Evolutionary conservation across 2,888 invertebrate species (phyloP).

Genomic region (Sympetrum striolatum): DNA sequence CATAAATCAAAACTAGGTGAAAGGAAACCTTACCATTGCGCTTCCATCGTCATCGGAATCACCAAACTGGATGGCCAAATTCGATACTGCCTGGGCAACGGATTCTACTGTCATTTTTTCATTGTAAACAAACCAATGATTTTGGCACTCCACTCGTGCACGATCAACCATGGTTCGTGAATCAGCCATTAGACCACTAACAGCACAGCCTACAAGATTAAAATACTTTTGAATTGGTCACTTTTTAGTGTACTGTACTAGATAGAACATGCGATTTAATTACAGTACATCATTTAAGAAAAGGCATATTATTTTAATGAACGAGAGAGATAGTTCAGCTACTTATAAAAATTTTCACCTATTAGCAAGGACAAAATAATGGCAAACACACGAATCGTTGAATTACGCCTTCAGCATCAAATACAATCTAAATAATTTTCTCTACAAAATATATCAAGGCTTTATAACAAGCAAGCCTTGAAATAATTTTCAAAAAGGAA

Average conservation of each 20-base stretch:
- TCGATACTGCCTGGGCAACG: slow-evolving; percentile 97
- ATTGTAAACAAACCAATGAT: slow-evolving; percentile 98
- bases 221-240: background rate
- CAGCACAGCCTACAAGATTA: slow-evolving; percentile 76
- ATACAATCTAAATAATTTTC: no score
- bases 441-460: no score
- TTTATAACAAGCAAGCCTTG: no score
- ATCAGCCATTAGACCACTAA: slow-evolving; percentile 98
- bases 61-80: slow-evolving; percentile 98
- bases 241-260: slow-evolving; percentile 1
- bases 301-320: no score
- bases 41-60: slow-evolving; percentile 94
- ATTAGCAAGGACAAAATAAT: no score
- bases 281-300: no score
- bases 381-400: no score
- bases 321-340: no score
- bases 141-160: slow-evolving; percentile 95
- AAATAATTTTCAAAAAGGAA: no score
- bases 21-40: slow-evolving; percentile 63
- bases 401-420: no score
- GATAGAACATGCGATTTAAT: background rate
- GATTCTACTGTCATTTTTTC: slow-evolving; percentile 97
- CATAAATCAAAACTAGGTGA: background rate
- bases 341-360: no score
- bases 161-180: slow-evolving; percentile 91